Evolutionary conservation across 2,888 invertebrate genomes (phyloP).

Genomic region (Rhamphomyia laevipes): DNA sequence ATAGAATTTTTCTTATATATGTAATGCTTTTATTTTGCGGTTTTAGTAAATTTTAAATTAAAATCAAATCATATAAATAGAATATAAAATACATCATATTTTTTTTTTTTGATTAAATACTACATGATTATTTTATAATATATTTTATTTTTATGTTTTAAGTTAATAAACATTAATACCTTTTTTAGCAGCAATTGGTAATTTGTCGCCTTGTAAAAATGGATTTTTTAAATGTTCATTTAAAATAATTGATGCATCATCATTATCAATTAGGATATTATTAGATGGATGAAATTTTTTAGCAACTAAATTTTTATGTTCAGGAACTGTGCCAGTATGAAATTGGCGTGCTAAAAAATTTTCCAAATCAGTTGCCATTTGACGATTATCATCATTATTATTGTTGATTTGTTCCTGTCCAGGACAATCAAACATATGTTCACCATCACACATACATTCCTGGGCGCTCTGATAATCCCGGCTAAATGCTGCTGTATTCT

Average conservation of each 20-base stretch:
- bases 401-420: constrained; percentile 33
- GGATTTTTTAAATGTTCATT: constrained; percentile 63
- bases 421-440: constrained; percentile 93
- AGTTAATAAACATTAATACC: constrained; percentile 55
- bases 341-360: constrained; percentile 46
- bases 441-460: constrained; percentile 95
- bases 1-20: no score
- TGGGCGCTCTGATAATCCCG: constrained; percentile 84
- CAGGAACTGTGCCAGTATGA: constrained; percentile 37
- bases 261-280: constrained; percentile 29
- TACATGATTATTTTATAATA: no score
- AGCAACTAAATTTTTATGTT: constrained; percentile 60
- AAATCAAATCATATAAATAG: no score
- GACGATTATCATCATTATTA: constrained; percentile 15
- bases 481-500: constrained; percentile 91
- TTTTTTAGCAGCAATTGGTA: constrained; percentile 89
- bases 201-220: constrained; percentile 69
- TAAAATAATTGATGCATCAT: constrained; percentile 13
- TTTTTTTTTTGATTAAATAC: no score
- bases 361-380: constrained; percentile 48
- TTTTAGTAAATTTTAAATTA: no score
- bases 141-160: no score
- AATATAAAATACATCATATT: no score
- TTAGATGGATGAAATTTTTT: constrained; percentile 62
- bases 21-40: no score